Conservation (phyloP, 1,140 invertebrate species). For the Stegodyphus mimosarum region DNA sequence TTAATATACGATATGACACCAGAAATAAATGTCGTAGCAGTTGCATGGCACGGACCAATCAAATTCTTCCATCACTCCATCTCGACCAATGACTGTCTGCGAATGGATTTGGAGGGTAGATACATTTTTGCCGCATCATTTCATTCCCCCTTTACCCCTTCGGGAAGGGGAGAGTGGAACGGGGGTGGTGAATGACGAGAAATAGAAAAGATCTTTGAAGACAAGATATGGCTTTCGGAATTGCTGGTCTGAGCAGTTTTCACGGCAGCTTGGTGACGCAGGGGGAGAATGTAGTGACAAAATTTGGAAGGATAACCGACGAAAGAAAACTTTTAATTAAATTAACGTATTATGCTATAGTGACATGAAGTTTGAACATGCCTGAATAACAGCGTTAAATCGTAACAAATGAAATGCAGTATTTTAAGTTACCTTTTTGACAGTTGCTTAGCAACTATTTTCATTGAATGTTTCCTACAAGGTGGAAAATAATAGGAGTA, state of each 20-base stretch:
- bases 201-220: slow-evolving; percentile 50
- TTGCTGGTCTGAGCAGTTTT: slow-evolving; percentile 40
- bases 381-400: too few relatives aligned
- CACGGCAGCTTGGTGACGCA: slow-evolving; percentile 18
- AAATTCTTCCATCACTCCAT: slow-evolving; percentile 12
- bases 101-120: background rate
- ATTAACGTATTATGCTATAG: too few relatives aligned
- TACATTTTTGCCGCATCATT: slow-evolving; percentile 43
- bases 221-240: slow-evolving; percentile 37
- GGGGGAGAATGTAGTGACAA: background rate
- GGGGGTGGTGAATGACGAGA: slow-evolving; percentile 8
- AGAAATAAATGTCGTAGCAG: slow-evolving; percentile 38
- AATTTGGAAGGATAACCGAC: too few relatives aligned
- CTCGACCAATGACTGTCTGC: slow-evolving; percentile 25
- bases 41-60: slow-evolving; percentile 17
- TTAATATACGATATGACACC: slow-evolving; percentile 28
- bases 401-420: too few relatives aligned
- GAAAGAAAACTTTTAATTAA: too few relatives aligned
- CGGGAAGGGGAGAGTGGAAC: background rate
- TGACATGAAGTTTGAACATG: too few relatives aligned
- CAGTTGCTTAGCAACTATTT: too few relatives aligned
- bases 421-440: too few relatives aligned
- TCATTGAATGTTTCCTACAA: too few relatives aligned
- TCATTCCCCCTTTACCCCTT: background rate
- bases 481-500: too few relatives aligned